Evolutionary conservation across 2,113 vertebrate genomes (phyloP), one percentile per base, ranked within the genome.

Genomic region (Peromyscus leucopus): DNA sequence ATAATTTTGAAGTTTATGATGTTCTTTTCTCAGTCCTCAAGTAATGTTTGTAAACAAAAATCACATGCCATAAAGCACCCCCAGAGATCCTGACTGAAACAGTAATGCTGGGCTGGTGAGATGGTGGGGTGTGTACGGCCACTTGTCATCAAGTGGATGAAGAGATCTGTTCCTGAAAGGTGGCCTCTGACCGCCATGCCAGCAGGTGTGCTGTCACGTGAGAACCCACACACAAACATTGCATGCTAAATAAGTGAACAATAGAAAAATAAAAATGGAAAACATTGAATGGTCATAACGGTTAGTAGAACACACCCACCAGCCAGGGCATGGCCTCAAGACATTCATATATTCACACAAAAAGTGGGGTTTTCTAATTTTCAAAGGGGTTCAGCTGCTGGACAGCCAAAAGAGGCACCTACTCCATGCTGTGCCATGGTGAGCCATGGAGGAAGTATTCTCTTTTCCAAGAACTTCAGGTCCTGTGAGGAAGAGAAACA

Each of bases 341-440:
- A n/a, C 12, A 8, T 55, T 88, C 22, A 51, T 61, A 5, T 24
- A 5, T 74, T 71, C 22, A n/a, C 28, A 72, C 19, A 36, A 21
- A 8, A 92, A n/a, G 7, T 21, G 28, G 28, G 11, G 28, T 24
- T 90, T 83, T 51, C 67, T 15, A 83, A 12, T 42, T 63, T 65
- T 55, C 8, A 63, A 63, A 83, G 42, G n/a, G 42, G 36, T 65
- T 75, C 57, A 84, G 79, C 10, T 12, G 17, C 16, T 63, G 42
- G 11, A 33, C 24, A 83, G 33, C 11, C 5, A 12, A 46, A 65
- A 87, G 67, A 55, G 46, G 63, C 5, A 26, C 15, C 7, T 24
- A 4, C 26, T 10, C 17, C 3, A 11, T 3, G 13, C 24, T 26
- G 2, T 7, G 33, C 33, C 19, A 69, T 28, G 3, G 21, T 12